Percentiles rank a stretch among this genome's conserved stretches.
Evolutionary conservation across 2,113 vertebrate genomes (phyloP).

Genomic region (Tonatia bakeri): DNA sequence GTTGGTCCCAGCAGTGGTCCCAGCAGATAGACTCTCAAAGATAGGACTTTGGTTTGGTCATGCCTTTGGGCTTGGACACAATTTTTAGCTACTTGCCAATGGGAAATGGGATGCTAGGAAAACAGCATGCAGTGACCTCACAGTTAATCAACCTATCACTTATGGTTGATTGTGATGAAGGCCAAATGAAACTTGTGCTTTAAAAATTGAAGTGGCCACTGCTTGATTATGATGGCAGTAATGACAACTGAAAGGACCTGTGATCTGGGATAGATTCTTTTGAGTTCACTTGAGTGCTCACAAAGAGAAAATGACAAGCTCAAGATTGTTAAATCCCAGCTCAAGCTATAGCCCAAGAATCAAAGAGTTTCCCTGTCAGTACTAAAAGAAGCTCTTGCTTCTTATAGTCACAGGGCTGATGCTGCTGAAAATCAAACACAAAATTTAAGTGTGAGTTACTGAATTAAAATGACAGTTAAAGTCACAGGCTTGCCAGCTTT

Average conservation of each 20-base stretch:
- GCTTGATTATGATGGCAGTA: conserved; percentile 39
- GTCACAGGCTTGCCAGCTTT: not conserved
- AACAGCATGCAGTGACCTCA: not conserved
- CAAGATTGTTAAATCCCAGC: conserved; percentile 10
- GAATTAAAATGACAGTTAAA: conserved; percentile 22
- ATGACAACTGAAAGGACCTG: conserved; percentile 7
- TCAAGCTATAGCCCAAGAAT: conserved; percentile 2
- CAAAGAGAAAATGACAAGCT: conserved; percentile 54
- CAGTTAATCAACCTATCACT: conserved; percentile 23
- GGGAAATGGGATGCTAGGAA: not conserved
- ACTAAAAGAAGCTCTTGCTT: conserved; percentile 31
- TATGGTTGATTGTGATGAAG: conserved; percentile 36
- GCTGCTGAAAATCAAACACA: conserved; percentile 1
- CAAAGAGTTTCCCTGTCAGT: not conserved
- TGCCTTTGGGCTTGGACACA: not conserved
- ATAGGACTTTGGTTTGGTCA: not conserved
- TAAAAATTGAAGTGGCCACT: not conserved
- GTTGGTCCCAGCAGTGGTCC: not conserved
- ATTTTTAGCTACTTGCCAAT: not conserved
- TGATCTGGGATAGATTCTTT: not conserved
- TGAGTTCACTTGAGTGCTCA: not conserved
- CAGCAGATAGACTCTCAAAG: not conserved
- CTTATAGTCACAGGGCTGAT: not conserved
- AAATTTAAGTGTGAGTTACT: not conserved
- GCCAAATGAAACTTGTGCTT: conserved; percentile 3